Base-by-base conservation (phyloP, 2,888 invertebrate genomes). In the Ennomos fuscantarius region DNA sequence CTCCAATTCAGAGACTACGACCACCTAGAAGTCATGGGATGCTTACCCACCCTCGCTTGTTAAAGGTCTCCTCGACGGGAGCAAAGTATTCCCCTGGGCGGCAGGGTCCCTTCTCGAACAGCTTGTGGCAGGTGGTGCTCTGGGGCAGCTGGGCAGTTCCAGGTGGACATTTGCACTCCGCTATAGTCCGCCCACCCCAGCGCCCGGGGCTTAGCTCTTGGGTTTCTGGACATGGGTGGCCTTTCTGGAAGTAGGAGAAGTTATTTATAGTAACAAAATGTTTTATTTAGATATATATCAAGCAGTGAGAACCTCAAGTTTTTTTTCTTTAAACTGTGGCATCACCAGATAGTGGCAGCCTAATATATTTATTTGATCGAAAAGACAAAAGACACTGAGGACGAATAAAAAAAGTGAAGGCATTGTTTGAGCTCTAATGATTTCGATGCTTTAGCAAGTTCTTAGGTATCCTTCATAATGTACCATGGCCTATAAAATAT, bases 141-240 rank as follows among this genome's bases (percentile, higher is more conserved):
- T 93, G 87, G 0, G 94, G 93, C 60, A 95, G 94, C 72, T 96
- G 95, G 0, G 96, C 96, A 0, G 95, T 95, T 35, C 95, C 95
- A 0, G 97, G 97, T 0, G 97, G 97, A 74, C 97, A 97, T 66
- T 95, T 94, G 84, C 97, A 97, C 79, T 96, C 96, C 0, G 97
- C 96, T 0, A 94, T 92, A 1, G 94, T 94, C 13, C 93, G 85
- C 55, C 93, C 72, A 81, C 93, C 81, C 92, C 91, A 80, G 34
- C 84, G 73, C 60, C 82, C 93, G 0, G 96, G 96, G 63, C 95
- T 95, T 32, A 97, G 84, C 84, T 97, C 97, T 94, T 97, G 97
- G 9, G 96, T 96, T 0, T 96, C 95, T 0, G 96, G 96, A 75
- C 97, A 97, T 0, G 97, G 97, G 68, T 95, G 93, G 10, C 97